Evolutionary conservation across 1,140 invertebrate species (phyloP).

Genomic region (Micrasema longulum): DNA sequence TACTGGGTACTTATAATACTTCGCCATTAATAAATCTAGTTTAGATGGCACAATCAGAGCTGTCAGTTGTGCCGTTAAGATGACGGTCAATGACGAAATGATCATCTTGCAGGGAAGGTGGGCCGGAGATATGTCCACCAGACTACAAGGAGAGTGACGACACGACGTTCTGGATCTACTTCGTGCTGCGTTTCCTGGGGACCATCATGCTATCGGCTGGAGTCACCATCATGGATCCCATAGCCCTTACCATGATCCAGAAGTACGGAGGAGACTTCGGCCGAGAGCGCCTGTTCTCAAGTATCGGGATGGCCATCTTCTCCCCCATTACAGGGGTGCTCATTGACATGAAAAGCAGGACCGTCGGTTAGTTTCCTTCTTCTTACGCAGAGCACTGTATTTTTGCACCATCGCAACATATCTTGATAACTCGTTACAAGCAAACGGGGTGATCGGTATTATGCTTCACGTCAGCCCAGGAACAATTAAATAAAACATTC

Average conservation of each 20-base stretch:
- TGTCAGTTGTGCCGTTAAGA: no score
- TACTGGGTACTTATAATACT: no score
- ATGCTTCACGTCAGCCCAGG: no score
- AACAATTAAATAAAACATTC: no score
- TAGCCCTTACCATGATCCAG: constrained; percentile 83
- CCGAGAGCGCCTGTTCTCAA: constrained; percentile 81
- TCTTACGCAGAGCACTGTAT: no score
- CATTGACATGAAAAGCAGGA: constrained; percentile 76
- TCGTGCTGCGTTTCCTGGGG: constrained; percentile 78
- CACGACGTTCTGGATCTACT: constrained; percentile 84
- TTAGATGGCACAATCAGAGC: no score
- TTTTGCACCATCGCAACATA: no score
- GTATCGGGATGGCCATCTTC: constrained; percentile 83
- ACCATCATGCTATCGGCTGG: constrained; percentile 81
- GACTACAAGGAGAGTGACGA: constrained; percentile 80
- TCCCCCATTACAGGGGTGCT: constrained; percentile 83
- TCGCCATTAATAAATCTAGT: no score
- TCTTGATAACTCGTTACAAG: no score
- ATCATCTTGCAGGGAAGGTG: constrained; percentile 68
- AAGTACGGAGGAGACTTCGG: constrained; percentile 85
- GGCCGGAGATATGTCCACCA: constrained; percentile 79
- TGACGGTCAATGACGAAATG: no score
- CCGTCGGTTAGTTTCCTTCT: constrained; percentile 61
- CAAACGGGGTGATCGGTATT: no score
- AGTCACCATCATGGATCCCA: constrained; percentile 86